Evolutionary conservation across 2,113 vertebrate genomes (phyloP), one percentile per base, ranked within the genome.

Genomic region (Hirundichthys speculiger): DNA sequence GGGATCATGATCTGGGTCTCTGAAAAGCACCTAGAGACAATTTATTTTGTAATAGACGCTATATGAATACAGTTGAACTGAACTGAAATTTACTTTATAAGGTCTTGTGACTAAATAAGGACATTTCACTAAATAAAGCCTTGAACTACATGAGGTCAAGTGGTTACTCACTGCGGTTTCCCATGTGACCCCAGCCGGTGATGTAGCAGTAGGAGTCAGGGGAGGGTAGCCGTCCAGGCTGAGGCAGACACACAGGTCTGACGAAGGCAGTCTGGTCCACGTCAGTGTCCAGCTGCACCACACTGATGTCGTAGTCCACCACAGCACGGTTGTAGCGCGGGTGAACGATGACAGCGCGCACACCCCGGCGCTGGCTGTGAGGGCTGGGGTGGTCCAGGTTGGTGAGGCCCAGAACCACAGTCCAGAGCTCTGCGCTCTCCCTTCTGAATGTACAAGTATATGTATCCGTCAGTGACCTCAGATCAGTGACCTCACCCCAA

Each of bases 121-220:
- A n/a, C n/a, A n/a, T n/a, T n/a, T n/a, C n/a, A n/a, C n/a, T n/a
- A n/a, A n/a, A n/a, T n/a, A n/a, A n/a, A n/a, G n/a, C n/a, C n/a
- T n/a, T n/a, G n/a, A n/a, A n/a, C n/a, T n/a, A n/a, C n/a, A n/a
- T n/a, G n/a, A 34, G 30, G 30, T 34, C 30, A 13, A 9, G 19
- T 3, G 18, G 5, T 13, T 4, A 59, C 96, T 95, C 91, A 99
- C 98, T 97, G 90, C 94, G 93, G 92, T 94, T 95, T 64, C 97
- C 97, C 93, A 94, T 96, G 88, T 98, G 95, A 21, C 98, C 98
- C 98, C 98, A 99, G 82, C 98, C 98, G 0, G 96, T 97, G 92
- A 99, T 98, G 81, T 95, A 96, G 71, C 98, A 99, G 89, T 99
- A 99, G 0, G 95, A 95, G 45, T 98, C 95, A 0, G 95, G 90